These are phyloP conservation scores for Corythucha ciliata DNA, from an alignment of 2,888 invertebrate genomes.

Conservation along the genomic window DNA sequence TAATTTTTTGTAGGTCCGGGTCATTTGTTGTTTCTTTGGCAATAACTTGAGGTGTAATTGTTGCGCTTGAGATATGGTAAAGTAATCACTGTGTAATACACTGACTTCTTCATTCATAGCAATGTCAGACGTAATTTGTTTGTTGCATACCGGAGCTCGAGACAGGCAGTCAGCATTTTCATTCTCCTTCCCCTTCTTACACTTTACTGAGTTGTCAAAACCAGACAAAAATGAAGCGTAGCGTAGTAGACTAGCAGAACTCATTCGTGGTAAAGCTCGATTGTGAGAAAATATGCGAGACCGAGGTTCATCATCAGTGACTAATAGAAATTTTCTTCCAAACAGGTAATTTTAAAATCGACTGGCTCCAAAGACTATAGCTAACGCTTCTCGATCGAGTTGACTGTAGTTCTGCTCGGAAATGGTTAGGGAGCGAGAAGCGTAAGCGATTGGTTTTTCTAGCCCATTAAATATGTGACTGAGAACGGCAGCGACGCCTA, in stretches of 20 bases:
- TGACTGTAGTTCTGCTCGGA: background rate
- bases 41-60: background rate
- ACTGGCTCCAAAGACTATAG: conserved; percentile 22
- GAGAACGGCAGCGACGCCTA: no score
- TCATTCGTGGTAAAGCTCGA: background rate
- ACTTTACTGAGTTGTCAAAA: no score
- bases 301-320: conserved; percentile 24
- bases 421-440: no score
- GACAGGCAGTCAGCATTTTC: conserved; percentile 25
- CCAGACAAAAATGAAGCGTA: conserved; percentile 17
- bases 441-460: no score
- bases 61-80: conserved; percentile 13
- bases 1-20: conserved; percentile 9
- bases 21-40: conserved; percentile 13
- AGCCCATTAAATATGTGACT: no score
- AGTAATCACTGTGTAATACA: conserved; percentile 2
- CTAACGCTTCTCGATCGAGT: conserved; percentile 22
- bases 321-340: conserved; percentile 10
- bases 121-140: background rate
- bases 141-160: conserved; percentile 8
- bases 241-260: background rate
- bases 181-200: conserved; percentile 1
- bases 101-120: conserved; percentile 16
- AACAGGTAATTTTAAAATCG: conserved; percentile 18
- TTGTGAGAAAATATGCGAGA: conserved; percentile 21